These are phyloP conservation scores for Tenualosa thibaudeaui DNA, from an alignment of 2,797 vertebrate genomes.

Conservation along the genomic window DNA sequence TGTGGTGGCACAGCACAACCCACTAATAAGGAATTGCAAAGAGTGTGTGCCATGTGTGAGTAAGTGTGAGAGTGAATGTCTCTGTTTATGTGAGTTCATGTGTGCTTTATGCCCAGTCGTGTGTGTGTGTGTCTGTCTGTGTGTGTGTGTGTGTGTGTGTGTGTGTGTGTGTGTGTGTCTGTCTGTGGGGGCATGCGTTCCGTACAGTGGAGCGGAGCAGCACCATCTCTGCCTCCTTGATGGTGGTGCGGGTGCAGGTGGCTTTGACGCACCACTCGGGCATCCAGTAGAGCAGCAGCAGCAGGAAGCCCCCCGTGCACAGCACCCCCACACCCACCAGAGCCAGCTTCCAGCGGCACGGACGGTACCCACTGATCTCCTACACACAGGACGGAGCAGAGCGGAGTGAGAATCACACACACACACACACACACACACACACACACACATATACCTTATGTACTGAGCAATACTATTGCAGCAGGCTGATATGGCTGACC, in stretches of 20 bases:
- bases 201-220: conserved; percentile 91
- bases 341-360: conserved; percentile 89
- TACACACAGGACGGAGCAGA: conserved; percentile 49
- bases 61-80: neutral
- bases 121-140: neutral
- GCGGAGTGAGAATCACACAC: too few relatives aligned
- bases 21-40: neutral
- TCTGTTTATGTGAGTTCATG: neutral
- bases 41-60: neutral
- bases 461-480: neutral
- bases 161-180: neutral
- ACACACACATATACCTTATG: neutral
- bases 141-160: neutral
- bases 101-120: neutral
- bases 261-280: conserved; percentile 96
- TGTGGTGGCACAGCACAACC: neutral
- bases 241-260: conserved; percentile 81
- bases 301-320: conserved; percentile 91
- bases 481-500: neutral
- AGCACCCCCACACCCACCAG: conserved; percentile 84
- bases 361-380: conserved; percentile 89
- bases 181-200: neutral
- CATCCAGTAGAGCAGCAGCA: conserved; percentile 98
- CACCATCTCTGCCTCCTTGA: conserved; percentile 87
- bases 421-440: neutral